Base-by-base conservation (phyloP, 2,888 invertebrate species). In the Carterocephalus palaemon region DNA sequence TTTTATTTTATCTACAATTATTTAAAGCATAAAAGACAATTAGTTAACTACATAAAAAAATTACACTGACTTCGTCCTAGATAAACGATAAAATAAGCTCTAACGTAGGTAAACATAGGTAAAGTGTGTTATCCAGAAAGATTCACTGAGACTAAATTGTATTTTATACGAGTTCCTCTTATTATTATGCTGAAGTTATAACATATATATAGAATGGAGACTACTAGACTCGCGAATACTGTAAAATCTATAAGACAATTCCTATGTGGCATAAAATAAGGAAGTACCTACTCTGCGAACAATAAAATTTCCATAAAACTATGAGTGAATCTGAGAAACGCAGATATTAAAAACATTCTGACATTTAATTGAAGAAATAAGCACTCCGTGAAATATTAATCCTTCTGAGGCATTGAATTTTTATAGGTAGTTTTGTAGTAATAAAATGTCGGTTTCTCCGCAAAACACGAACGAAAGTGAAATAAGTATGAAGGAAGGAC, bases 221-320 rank as follows among this genome's bases (percentile, higher is more conserved):
- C 13, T 33, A 24, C 10, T 33, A 15, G 32, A 10, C 12, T n/a
- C n/a, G n/a, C n/a, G n/a, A n/a, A n/a, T 32, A 22, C 39, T 31
- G 24, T 24, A 41, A 41, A 41, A 41, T 40, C 22, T 24, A 41
- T 24, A 15, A 41, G 17, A 12, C 23, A 32, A 40, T 41, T 41
- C n/a, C 16, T 19, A 41, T 32, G 24, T 24, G 24, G 16, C 16
- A 33, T 41, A 41, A 41, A 41, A 5, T 26, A 17, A 26, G 32
- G 24, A 24, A 33, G 17, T 32, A 33, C n/a, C n/a, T n/a, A n/a
- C 24, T 12, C 24, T 32, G 16, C 15, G 17, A 26, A 8, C 17
- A 19, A 41, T 33, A 33, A 23, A 23, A 41, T 41, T 41, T 41
- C 24, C 41, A 41, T 24, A 17, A 17, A 23, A 17, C 19, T 33